Conservation (phyloP, 1,140 invertebrate genomes). For the Zophobas morio region DNA sequence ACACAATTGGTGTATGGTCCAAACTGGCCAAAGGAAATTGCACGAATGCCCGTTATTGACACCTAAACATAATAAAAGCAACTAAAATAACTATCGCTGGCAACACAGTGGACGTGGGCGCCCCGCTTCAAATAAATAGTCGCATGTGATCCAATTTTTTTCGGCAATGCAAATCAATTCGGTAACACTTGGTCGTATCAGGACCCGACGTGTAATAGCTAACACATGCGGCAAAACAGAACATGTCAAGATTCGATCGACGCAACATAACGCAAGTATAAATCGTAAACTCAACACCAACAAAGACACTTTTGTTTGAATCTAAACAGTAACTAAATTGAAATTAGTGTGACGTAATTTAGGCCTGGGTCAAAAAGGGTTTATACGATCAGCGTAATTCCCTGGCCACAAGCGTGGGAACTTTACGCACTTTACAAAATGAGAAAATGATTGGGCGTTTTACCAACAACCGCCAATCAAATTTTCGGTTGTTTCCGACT, state of each 20-base stretch:
- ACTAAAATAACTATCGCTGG: conserved; percentile 5
- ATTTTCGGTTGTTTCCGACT: background rate
- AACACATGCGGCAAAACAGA: background rate
- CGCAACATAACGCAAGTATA: no score
- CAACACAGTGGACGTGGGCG: background rate
- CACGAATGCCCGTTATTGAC: no score
- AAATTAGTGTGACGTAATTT: no score
- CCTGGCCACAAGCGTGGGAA: no score
- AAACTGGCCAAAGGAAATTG: no score
- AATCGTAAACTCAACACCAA: background rate
- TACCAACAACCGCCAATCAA: background rate
- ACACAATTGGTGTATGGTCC: no score
- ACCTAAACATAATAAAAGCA: background rate
- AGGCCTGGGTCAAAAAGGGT: no score
- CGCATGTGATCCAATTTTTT: background rate
- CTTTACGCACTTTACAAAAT: no score
- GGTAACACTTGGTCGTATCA: conserved; percentile 1
- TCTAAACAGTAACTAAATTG: no score
- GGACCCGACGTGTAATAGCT: background rate
- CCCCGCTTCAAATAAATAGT: background rate
- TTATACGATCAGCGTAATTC: no score
- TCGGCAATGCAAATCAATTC: background rate
- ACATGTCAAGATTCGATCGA: no score
- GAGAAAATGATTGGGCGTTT: background rate
- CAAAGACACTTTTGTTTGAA: no score